Conservation (phyloP, 1,140 invertebrate genomes). For the Ladona fulva region DNA sequence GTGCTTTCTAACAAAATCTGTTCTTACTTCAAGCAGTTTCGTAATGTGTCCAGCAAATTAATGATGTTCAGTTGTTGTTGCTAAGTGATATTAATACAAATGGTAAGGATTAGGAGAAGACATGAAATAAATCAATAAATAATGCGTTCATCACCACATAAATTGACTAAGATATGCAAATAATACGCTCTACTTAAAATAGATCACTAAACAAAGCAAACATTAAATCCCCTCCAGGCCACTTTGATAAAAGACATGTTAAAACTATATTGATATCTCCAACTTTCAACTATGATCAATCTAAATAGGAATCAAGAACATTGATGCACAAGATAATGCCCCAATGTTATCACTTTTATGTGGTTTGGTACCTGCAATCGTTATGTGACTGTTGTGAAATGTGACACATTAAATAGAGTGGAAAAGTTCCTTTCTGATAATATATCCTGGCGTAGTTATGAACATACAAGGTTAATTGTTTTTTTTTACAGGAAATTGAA, state of each 20-base stretch:
- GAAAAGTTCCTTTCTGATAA: neutral
- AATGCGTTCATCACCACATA: too few relatives aligned
- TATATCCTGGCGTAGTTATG: neutral
- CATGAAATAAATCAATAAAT: too few relatives aligned
- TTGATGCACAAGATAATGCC: too few relatives aligned
- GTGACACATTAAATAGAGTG: neutral
- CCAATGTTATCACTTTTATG: neutral
- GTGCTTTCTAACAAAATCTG: neutral
- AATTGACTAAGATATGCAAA: too few relatives aligned
- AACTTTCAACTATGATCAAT: too few relatives aligned
- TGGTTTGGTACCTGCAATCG: constrained; percentile 2
- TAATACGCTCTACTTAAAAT: too few relatives aligned
- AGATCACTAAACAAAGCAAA: too few relatives aligned
- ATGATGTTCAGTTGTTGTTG: neutral
- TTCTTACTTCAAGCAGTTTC: neutral
- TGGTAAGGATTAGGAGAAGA: too few relatives aligned
- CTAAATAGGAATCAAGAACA: too few relatives aligned
- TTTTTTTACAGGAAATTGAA: neutral
- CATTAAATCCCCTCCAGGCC: too few relatives aligned
- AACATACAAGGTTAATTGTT: neutral
- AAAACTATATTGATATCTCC: too few relatives aligned
- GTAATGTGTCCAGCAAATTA: neutral
- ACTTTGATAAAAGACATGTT: too few relatives aligned
- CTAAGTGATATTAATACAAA: neutral
- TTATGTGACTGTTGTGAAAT: neutral